Evolutionary conservation across 2,113 vertebrate genomes (phyloP), one percentile per base, ranked within the genome.

Genomic region (Crotalus viridis): DNA sequence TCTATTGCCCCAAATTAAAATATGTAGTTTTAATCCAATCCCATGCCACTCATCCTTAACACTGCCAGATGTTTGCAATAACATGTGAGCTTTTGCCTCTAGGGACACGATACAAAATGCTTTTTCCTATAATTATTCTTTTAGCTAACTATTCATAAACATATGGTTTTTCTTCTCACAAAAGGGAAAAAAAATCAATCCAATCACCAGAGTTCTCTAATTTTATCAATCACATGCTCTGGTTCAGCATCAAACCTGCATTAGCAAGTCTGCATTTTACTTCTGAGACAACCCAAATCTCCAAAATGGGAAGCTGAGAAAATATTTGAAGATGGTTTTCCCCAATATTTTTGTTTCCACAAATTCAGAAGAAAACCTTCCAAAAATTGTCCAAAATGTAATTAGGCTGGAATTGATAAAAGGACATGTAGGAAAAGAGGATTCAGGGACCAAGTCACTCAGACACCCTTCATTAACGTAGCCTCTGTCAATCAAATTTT

Each of bases 1-100:
- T 92, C 43, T 74, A 19, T 89, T 46, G 64, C 3, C 19, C 64
- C 17, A 17, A 92, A 89, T 92, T 55, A 55, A 92, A 81, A 81
- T 61, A 28, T 24, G 9, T 52, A 22, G 46, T 52, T 97, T 98
- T 96, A 97, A 98, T 96, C 96, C 95, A 97, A 97, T 97, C 96
- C 97, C 96, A 94, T 97, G 98, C 97, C 97, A 97, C 94, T 96
- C 96, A 51, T 97, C 96, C 97, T 93, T 96, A 94, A 96, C 94
- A 96, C 94, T 96, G 97, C 97, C 97, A 98, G 97, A 98, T 98
- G 98, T 98, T 98, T 97, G 97, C 97, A 98, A 98, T 98, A 98
- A 98, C 98, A 98, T 97, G 96, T 96, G 97, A 97, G 97, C 97
- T 98, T 98, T 98, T 97, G 97, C 97, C 97, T 98, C 97, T 97